Percentiles rank a stretch among this genome's conserved stretches.
phyloP scores from a whole-genome alignment of 1,140 invertebrate species.

The Drosophila pallidifrons region DNA sequence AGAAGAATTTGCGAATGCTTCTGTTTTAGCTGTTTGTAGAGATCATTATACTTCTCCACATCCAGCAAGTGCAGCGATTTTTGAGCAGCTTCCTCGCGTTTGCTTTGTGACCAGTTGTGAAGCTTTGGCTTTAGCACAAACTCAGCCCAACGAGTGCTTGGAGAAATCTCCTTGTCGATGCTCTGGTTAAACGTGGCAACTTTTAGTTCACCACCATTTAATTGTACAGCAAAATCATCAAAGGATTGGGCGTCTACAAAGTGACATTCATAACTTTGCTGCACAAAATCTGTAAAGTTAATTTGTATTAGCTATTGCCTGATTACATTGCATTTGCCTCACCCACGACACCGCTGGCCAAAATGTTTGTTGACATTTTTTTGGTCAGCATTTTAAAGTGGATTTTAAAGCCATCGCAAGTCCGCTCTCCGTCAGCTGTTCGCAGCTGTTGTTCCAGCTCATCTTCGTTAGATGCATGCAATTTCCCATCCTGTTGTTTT shows the following conservation, averaged over 20 bases:
- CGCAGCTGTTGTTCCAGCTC: slow-evolving; percentile 41
- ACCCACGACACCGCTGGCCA: slow-evolving; percentile 68
- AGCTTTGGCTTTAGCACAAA: slow-evolving; percentile 60
- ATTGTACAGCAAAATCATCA: slow-evolving; percentile 54
- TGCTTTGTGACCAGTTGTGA: slow-evolving; percentile 56
- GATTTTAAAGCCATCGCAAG: slow-evolving; percentile 55
- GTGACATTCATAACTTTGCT: slow-evolving; percentile 54
- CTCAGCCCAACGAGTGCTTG: slow-evolving; percentile 44
- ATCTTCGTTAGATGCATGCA: slow-evolving; percentile 41
- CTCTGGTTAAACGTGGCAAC: background rate
- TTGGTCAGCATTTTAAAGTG: slow-evolving; percentile 73
- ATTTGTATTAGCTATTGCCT: too few relatives aligned
- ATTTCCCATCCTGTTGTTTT: slow-evolving; percentile 41
- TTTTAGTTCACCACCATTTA: slow-evolving; percentile 32
- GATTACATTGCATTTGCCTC: background rate
- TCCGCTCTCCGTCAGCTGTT: background rate
- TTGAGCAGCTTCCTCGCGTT: slow-evolving; percentile 12
- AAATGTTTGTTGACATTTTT: slow-evolving; percentile 54
- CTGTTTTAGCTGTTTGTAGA: slow-evolving; percentile 91
- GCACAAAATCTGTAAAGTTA: slow-evolving; percentile 49
- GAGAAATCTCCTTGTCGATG: background rate
- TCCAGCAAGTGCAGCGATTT: slow-evolving; percentile 89
- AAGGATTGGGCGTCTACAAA: slow-evolving; percentile 40
- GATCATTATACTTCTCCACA: slow-evolving; percentile 89
- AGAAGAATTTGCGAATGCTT: slow-evolving; percentile 92